These are phyloP conservation scores for Bufo bufo DNA, from an alignment of 2,113 vertebrate genomes.

Conservation along the genomic window DNA sequence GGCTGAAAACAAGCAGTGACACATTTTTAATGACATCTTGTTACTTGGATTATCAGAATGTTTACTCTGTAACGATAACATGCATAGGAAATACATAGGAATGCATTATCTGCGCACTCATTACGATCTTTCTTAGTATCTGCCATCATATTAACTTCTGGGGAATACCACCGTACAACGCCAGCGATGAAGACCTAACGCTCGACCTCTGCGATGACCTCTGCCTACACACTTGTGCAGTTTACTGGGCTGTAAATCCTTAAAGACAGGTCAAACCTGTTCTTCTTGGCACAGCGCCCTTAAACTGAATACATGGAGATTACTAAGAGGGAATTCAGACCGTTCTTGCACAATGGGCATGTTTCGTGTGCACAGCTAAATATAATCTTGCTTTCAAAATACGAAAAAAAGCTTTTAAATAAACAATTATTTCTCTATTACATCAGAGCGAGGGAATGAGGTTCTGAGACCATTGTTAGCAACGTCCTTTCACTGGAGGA, in stretches of 20 bases:
- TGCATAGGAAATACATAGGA: background rate
- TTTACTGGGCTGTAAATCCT: slow-evolving; percentile 81
- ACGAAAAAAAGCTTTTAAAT: slow-evolving; percentile 69
- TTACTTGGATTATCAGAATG: no score
- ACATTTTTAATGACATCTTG: no score
- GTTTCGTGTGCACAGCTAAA: slow-evolving; percentile 66
- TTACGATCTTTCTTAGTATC: background rate
- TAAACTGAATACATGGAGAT: slow-evolving; percentile 77
- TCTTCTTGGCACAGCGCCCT: slow-evolving; percentile 80
- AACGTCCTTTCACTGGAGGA: slow-evolving; percentile 4
- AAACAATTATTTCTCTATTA: slow-evolving; percentile 70
- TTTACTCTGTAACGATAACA: background rate
- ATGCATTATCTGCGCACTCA: background rate
- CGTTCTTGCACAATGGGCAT: slow-evolving; percentile 75
- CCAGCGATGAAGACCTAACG: slow-evolving; percentile 55
- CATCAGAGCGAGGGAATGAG: slow-evolving; percentile 61
- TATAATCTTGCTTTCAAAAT: slow-evolving; percentile 70
- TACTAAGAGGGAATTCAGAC: slow-evolving; percentile 76
- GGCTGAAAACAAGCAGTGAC: no score
- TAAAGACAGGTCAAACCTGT: slow-evolving; percentile 85
- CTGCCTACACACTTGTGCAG: slow-evolving; percentile 78
- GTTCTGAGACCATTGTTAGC: slow-evolving; percentile 12
- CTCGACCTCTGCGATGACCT: slow-evolving; percentile 81
- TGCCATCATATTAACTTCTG: background rate
- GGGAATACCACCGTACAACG: slow-evolving; percentile 45